Evolutionary conservation across 2,113 vertebrate genomes (phyloP).

Genomic region (Gymnarchus niloticus): DNA sequence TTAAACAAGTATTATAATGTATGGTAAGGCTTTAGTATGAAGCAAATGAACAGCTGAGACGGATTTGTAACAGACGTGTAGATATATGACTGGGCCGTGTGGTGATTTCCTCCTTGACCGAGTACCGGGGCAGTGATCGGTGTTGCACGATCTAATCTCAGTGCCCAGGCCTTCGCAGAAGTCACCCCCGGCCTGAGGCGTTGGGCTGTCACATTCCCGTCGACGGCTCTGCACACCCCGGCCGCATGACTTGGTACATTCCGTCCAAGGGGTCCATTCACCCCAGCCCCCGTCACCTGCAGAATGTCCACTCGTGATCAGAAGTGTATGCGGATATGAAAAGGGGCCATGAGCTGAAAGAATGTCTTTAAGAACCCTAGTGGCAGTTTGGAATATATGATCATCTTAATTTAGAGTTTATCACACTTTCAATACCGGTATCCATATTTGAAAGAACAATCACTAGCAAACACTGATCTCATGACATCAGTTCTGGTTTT

Average conservation of each 20-base stretch:
- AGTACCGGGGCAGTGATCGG: constrained; percentile 68
- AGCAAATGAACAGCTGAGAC: too few relatives aligned
- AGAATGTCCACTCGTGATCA: background rate
- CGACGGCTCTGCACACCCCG: constrained; percentile 66
- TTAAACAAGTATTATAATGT: too few relatives aligned
- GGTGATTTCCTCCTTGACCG: background rate
- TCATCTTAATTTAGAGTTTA: background rate
- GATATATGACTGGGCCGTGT: background rate
- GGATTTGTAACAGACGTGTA: too few relatives aligned
- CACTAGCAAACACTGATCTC: background rate
- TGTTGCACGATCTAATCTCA: constrained; percentile 61
- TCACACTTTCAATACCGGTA: background rate
- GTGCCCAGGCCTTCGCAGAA: constrained; percentile 73
- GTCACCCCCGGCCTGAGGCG: constrained; percentile 62
- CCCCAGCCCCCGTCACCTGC: constrained; percentile 73
- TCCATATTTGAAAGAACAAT: background rate
- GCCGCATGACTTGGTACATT: constrained; percentile 78
- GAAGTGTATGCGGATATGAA: background rate
- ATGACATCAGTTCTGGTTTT: background rate
- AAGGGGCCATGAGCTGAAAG: background rate
- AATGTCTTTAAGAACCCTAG: background rate
- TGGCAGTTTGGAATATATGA: background rate
- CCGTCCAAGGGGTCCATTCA: constrained; percentile 71
- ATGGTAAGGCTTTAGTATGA: too few relatives aligned
- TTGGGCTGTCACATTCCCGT: constrained; percentile 67